Conservation (phyloP, 2,888 invertebrate genomes). For the Parnassius apollo region DNA sequence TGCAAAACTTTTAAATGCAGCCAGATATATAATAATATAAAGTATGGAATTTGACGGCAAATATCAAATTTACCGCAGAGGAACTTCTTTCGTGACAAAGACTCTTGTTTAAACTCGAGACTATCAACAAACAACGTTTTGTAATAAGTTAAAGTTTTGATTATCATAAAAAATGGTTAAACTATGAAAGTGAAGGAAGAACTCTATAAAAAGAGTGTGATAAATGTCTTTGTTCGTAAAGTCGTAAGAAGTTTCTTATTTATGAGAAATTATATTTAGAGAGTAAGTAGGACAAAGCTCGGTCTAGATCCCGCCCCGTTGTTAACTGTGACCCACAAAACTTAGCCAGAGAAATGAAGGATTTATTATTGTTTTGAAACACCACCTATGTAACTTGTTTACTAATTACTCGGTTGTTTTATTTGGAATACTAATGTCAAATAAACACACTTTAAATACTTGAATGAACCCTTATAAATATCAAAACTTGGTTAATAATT, state of each 20-base stretch:
- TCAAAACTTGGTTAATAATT: too few relatives aligned
- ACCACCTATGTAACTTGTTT: background rate
- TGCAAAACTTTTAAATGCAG: too few relatives aligned
- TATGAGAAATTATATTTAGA: slow-evolving; percentile 10
- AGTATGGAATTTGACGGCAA: too few relatives aligned
- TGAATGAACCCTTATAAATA: too few relatives aligned
- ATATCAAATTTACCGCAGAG: too few relatives aligned
- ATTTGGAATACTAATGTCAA: background rate
- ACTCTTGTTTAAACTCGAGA: too few relatives aligned
- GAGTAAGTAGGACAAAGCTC: slow-evolving; percentile 18
- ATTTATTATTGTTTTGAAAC: slow-evolving; percentile 16
- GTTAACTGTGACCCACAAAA: slow-evolving; percentile 20
- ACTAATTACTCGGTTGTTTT: background rate
- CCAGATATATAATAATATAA: too few relatives aligned
- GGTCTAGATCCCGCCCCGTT: slow-evolving; percentile 9
- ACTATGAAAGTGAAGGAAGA: background rate
- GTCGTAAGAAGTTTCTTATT: slow-evolving; percentile 12
- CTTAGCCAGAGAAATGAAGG: slow-evolving; percentile 1
- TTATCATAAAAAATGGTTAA: too few relatives aligned
- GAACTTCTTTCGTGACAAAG: too few relatives aligned
- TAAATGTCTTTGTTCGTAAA: background rate
- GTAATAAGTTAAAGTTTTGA: too few relatives aligned
- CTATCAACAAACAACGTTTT: too few relatives aligned
- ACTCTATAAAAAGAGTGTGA: background rate
- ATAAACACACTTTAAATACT: too few relatives aligned